These are phyloP conservation scores for Tribolium castaneum DNA, from an alignment of 1,140 invertebrate genomes.

Conservation along the genomic window DNA sequence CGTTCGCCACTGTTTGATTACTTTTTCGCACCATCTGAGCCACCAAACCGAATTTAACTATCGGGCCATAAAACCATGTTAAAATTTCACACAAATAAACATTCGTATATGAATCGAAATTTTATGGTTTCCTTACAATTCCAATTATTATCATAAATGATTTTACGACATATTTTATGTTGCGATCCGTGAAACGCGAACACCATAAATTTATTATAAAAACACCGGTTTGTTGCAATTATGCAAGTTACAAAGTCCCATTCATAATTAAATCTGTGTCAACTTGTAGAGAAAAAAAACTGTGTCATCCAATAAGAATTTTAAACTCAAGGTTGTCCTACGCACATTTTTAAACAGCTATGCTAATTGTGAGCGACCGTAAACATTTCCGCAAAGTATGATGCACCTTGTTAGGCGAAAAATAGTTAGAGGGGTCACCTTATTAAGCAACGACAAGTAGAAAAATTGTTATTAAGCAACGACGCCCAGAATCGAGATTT, in stretches of 20 bases:
- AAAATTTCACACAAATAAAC: background rate
- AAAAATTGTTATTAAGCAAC: background rate
- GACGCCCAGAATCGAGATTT: no score
- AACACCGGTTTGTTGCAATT: background rate
- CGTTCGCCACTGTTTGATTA: background rate
- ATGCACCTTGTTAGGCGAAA: background rate
- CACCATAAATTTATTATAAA: background rate
- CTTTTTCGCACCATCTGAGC: background rate
- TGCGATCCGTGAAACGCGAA: background rate
- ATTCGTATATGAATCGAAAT: background rate
- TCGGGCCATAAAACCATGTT: background rate
- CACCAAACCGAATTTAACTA: no score
- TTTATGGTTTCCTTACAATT: background rate
- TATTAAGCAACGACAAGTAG: background rate
- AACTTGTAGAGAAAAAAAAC: background rate
- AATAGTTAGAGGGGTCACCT: background rate
- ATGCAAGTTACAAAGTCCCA: background rate
- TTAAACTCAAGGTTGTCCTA: background rate
- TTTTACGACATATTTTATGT: background rate
- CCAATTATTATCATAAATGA: background rate
- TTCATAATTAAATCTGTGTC: background rate
- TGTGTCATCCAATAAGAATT: background rate
- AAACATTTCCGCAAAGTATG: background rate
- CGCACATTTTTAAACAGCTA: background rate
- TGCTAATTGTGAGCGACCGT: background rate